Base-by-base conservation (phyloP, 2,113 vertebrate species). In the Beaufortia kweichowensis region DNA sequence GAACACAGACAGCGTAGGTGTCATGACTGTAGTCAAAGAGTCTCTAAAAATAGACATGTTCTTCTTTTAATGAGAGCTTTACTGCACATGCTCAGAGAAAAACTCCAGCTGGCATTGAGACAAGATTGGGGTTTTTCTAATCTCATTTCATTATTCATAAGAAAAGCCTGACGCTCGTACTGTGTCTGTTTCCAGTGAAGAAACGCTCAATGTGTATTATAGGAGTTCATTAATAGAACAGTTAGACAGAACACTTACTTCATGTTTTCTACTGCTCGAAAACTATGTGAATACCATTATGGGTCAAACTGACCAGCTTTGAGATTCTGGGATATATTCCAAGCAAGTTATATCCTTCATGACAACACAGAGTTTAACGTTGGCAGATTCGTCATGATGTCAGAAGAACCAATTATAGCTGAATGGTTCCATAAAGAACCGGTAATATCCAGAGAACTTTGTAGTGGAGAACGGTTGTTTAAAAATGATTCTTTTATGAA, bases 1-100 rank as follows among this genome's bases (percentile, higher is more conserved):
- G 43, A 31, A 29, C 12, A 26, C 65, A 68, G 65, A 68, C 65
- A 21, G 65, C 65, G 65, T 68, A 68, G 65, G 65, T 68, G 65
- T 53, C 43, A 68, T 50, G 43, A 46, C 64, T 46, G 31, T 15
- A 50, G 26, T 68, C 65, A 68, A 68, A 68, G 65, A 68, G 17
- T 19, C 17, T 12, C 26, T 67, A 68, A 68, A 68, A 50, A 50
- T 68, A 68, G 23, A 4, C 43, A 12, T 3, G 14, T 31, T 61
- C 71, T 31, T 48, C 43, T 31, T 3, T 68, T 53, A 68, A 68
- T 53, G 65, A 68, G 65, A 1, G 43, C 19, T 31, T 48, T 67
- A 10, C 43, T 29, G 64, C 64, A 19, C 64, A 67, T 66, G 15
- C 5, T 29, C 2, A 26, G 41, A 2, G 24, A 17, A 28, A 29